Percentiles rank a stretch among this genome's conserved stretches.
Evolutionary conservation across 2,113 vertebrate species (phyloP).

Genomic region (Noctilio leporinus): DNA sequence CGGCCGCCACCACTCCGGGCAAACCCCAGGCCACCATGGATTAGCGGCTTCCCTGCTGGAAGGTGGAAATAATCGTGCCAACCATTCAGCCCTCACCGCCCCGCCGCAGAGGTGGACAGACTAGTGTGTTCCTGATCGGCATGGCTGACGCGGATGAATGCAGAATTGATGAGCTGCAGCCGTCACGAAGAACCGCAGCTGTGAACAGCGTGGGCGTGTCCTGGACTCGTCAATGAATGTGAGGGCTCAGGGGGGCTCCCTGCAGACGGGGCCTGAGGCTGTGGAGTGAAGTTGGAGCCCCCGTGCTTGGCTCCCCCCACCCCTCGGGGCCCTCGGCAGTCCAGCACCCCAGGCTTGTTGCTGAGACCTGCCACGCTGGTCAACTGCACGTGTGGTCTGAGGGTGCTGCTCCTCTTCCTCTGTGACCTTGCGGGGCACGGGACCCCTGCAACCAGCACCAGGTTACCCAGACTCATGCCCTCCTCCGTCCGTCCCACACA

Average conservation of each 20-base stretch:
- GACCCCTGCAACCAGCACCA: background rate
- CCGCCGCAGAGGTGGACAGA: fast-evolving
- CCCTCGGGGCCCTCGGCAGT: background rate
- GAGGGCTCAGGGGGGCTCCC: background rate
- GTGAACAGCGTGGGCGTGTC: background rate
- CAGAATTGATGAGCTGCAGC: background rate
- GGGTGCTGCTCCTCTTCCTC: background rate
- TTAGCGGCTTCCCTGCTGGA: background rate
- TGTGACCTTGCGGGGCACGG: fast-evolving
- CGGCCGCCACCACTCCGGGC: background rate
- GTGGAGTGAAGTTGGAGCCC: background rate
- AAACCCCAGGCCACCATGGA: background rate
- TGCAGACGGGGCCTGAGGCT: background rate
- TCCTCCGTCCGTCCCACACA: background rate
- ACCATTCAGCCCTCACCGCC: no score
- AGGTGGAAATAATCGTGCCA: background rate
- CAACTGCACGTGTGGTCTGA: background rate
- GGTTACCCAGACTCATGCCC: background rate
- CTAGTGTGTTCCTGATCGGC: background rate
- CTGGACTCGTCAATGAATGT: background rate
- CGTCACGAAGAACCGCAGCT: background rate
- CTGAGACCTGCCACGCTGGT: background rate
- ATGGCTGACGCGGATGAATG: background rate
- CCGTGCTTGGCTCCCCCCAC: no score
- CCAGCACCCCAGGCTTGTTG: background rate